These are phyloP conservation scores for Spizaetus ornatus DNA, from an alignment of 2,113 vertebrate species.

Conservation along the genomic window DNA sequence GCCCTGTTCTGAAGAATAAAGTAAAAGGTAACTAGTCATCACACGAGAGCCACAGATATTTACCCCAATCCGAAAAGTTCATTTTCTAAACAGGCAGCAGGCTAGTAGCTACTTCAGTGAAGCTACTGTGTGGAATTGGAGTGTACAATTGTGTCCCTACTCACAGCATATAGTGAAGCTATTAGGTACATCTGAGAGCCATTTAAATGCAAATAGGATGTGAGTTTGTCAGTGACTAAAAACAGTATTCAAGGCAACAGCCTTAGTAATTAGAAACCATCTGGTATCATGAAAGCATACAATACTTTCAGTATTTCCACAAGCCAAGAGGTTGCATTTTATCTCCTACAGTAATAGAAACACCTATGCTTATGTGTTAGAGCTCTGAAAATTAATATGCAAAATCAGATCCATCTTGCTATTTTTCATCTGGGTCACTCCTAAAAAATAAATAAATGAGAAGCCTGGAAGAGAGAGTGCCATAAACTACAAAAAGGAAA, in stretches of 20 bases:
- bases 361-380: background rate
- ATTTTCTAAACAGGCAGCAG: background rate
- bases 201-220: conserved; percentile 49
- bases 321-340: conserved; percentile 8
- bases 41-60: background rate
- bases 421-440: background rate
- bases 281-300: conserved; percentile 13
- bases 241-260: background rate
- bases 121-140: background rate
- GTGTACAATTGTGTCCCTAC: background rate
- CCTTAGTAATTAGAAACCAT: conserved; percentile 54
- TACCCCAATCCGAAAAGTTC: background rate
- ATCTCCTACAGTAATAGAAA: background rate
- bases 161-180: background rate
- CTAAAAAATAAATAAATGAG: background rate
- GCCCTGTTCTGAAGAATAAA: background rate
- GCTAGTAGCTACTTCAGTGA: background rate
- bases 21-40: background rate
- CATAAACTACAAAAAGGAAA: background rate
- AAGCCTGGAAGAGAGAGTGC: background rate
- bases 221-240: conserved; percentile 30
- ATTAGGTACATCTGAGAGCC: background rate
- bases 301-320: background rate
- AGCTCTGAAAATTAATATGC: background rate
- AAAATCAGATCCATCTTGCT: background rate